These are phyloP conservation scores for Erebia palarica DNA, from an alignment of 2,888 invertebrate species.

Conservation along the genomic window DNA sequence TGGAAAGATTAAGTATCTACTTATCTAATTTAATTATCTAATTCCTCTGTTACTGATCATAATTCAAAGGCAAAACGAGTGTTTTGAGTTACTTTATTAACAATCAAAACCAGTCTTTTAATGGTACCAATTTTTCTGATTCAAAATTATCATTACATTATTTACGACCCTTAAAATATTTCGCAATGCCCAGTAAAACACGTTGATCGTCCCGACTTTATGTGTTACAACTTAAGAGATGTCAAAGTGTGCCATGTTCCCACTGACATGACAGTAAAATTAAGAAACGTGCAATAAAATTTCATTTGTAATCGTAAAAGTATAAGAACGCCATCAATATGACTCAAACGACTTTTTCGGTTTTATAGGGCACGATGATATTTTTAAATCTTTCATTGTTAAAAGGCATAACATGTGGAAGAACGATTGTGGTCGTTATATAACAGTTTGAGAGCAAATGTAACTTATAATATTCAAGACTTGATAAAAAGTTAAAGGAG, in stretches of 20 bases:
- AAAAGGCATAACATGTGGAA: slow-evolving; percentile 1
- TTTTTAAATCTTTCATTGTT: slow-evolving; percentile 10
- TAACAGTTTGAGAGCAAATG: background rate
- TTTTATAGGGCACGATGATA: slow-evolving; percentile 57
- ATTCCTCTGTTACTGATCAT: no score
- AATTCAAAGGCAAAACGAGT: background rate
- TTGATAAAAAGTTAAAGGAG: background rate
- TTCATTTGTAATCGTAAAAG: slow-evolving; percentile 60
- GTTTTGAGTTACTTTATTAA: background rate
- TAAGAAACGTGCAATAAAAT: slow-evolving; percentile 55
- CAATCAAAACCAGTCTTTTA: slow-evolving; percentile 1
- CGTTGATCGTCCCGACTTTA: slow-evolving; percentile 41
- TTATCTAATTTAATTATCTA: no score
- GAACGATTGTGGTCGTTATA: background rate
- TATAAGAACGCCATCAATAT: slow-evolving; percentile 67
- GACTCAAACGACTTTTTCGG: slow-evolving; percentile 52
- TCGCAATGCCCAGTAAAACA: slow-evolving; percentile 44
- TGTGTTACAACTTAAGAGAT: slow-evolving; percentile 42
- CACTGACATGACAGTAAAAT: slow-evolving; percentile 52
- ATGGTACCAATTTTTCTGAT: slow-evolving; percentile 11
- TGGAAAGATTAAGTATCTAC: no score
- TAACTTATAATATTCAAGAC: background rate
- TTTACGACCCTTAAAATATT: slow-evolving; percentile 34
- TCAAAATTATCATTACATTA: slow-evolving; percentile 15
- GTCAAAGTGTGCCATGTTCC: slow-evolving; percentile 51